These are phyloP conservation scores for Sebastes trivittatus DNA, from an alignment of 2,797 vertebrate genomes.

Conservation along the genomic window DNA sequence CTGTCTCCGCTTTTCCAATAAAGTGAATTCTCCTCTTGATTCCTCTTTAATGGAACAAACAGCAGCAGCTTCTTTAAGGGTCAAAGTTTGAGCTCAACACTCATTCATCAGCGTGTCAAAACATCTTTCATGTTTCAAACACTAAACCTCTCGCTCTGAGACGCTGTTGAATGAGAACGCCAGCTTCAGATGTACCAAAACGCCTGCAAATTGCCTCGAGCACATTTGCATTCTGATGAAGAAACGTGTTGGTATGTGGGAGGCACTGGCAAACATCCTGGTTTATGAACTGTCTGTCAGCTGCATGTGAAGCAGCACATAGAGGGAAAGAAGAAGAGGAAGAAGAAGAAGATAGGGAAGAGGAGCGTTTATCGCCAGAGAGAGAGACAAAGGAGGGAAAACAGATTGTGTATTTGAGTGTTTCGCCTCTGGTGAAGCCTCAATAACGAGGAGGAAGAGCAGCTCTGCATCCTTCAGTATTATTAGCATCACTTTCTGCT, in stretches of 20 bases:
- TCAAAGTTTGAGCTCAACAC: neutral
- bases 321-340: constrained; percentile 14
- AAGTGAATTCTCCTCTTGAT: neutral
- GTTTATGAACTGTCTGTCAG: constrained; percentile 64
- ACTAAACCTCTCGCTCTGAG: neutral
- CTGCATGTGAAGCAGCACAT: constrained; percentile 41
- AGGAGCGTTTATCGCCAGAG: neutral
- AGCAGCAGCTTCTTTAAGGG: neutral
- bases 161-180: neutral
- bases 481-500: constrained; percentile 13
- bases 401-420: constrained; percentile 24
- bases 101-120: neutral
- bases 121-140: neutral
- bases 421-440: constrained; percentile 16
- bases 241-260: constrained; percentile 66
- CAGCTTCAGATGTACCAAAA: constrained; percentile 21
- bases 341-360: neutral
- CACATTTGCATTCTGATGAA: constrained; percentile 67
- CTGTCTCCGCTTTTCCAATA: neutral
- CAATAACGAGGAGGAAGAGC: neutral
- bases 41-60: neutral
- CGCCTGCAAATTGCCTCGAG: constrained; percentile 49
- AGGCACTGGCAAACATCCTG: constrained; percentile 73
- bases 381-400: constrained; percentile 27
- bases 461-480: constrained; percentile 14